Evolutionary conservation across 2,888 invertebrate genomes (phyloP), one percentile per base, ranked within the genome.

Genomic region (Pandemis cinnamomeana): DNA sequence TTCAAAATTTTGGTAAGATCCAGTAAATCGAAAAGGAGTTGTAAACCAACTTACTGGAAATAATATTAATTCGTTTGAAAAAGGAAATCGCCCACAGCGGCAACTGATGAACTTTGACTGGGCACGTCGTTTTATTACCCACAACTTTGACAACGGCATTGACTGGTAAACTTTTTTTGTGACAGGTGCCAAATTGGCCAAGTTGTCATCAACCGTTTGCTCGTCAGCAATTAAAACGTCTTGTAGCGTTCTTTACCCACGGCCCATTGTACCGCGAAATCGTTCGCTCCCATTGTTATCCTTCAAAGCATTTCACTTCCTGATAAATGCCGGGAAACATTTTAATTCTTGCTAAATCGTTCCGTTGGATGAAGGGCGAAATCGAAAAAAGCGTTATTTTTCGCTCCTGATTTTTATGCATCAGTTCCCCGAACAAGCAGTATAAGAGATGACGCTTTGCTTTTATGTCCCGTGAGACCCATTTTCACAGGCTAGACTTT

Each of bases 221-320:
- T 51, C n/a, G 51, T 51, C 51, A 51, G 13, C n/a, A n/a, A n/a
- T n/a, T n/a, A 6, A 51, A 51, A n/a, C n/a, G 51, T 51, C 51
- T 51, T 51, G 27, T 36, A 51, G 51, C 42, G 7, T 42, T 71
- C 2, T 60, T 66, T 51, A 51, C 20, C 27, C 48, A 51, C 42
- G 66, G 66, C 42, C 60, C 71, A 67, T 51, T 60, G 20, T 67
- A 71, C 27, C 60, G 15, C 15, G n/a, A 60, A 71, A 71, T 51
- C 36, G 27, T 66, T 66, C 46, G 10, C 15, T 41, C 42, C 66
- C 60, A 71, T 67, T 71, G 60, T 60, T 60, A 67, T 67, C 46
- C 46, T 48, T 48, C 48, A 71, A 13, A 58, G 27, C 20, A 67
- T 67, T 67, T 36, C 13, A 46, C 36, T 64, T 71, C 53, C 55